phyloP scores from a whole-genome alignment of 2,797 vertebrate genomes.

The Trachops cirrhosus region DNA sequence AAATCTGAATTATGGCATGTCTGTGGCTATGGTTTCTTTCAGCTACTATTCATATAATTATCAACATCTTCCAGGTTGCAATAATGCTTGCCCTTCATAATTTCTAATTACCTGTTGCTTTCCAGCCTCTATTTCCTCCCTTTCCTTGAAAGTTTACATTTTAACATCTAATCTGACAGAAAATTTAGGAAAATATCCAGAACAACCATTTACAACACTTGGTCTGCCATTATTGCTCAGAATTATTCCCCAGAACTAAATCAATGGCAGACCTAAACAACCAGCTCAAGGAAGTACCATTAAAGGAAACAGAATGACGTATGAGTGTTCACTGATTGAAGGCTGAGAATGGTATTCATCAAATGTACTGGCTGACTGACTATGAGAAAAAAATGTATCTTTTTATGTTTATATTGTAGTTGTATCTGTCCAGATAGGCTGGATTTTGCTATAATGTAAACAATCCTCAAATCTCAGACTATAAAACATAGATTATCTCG shows the following conservation, averaged over 20 bases:
- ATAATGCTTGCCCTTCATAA: neutral
- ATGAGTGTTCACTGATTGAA: neutral
- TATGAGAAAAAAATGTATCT: neutral
- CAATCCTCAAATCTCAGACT: neutral
- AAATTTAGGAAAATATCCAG: neutral
- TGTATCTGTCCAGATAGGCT: neutral
- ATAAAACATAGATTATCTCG: neutral
- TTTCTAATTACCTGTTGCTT: neutral
- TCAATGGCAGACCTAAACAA: neutral
- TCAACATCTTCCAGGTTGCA: neutral
- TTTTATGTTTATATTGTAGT: neutral
- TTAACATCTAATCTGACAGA: neutral
- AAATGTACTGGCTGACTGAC: neutral
- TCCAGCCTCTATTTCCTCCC: neutral
- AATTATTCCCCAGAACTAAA: neutral
- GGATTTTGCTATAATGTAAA: neutral
- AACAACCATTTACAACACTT: neutral
- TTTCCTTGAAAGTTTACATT: neutral
- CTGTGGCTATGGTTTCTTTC: neutral
- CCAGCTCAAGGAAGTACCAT: neutral
- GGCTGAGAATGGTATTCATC: neutral
- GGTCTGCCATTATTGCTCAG: neutral
- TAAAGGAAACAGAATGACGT: neutral
- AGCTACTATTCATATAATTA: neutral
- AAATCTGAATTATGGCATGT: neutral